Evolutionary conservation across 2,113 vertebrate species (phyloP).

Genomic region (Rissa tridactyla): DNA sequence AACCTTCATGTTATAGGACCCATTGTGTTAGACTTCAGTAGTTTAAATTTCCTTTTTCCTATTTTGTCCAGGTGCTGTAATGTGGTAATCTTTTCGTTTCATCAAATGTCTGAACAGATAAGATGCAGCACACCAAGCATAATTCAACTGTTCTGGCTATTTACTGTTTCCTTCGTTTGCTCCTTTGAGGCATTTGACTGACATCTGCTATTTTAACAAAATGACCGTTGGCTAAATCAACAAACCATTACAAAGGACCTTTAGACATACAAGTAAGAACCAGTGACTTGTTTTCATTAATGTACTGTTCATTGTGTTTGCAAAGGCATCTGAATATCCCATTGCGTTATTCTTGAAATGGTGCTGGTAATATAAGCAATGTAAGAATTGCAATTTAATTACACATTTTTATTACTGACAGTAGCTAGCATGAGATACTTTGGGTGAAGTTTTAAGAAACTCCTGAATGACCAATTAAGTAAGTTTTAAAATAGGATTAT

Average conservation of each 20-base stretch:
- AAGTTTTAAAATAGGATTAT: background rate
- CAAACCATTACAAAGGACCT: constrained; percentile 13
- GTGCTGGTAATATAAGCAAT: background rate
- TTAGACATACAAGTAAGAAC: background rate
- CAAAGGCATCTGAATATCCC: background rate
- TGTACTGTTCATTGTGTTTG: background rate
- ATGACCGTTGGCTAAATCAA: background rate
- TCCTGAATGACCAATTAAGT: background rate
- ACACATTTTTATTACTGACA: background rate
- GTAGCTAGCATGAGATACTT: background rate
- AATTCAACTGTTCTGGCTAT: background rate
- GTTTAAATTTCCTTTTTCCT: background rate
- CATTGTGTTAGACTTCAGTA: background rate
- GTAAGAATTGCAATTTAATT: background rate
- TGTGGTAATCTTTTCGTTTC: background rate
- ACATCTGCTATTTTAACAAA: background rate
- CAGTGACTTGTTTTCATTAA: background rate
- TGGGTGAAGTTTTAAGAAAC: background rate
- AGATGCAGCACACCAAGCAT: background rate
- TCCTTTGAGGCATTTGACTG: background rate
- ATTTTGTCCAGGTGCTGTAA: background rate
- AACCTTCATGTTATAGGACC: background rate
- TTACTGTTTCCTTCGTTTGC: background rate
- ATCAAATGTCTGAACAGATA: background rate
- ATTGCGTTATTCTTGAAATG: background rate